phyloP scores from a whole-genome alignment of 2,113 vertebrate species.

The Grantiella picta region DNA sequence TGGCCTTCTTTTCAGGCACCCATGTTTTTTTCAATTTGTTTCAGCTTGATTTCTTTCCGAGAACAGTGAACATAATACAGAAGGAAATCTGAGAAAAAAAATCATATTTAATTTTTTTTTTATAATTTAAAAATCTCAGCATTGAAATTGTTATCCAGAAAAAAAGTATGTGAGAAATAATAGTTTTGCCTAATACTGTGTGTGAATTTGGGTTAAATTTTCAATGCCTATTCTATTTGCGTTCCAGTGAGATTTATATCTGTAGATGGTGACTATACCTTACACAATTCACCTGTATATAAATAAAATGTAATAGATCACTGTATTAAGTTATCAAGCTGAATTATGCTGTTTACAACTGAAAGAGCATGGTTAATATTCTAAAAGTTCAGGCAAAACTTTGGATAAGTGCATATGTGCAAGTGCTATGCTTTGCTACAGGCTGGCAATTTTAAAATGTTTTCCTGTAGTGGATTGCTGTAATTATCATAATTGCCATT shows the following conservation, averaged over 20 bases:
- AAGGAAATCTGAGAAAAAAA: background rate
- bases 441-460: slow-evolving; percentile 11
- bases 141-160: background rate
- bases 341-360: background rate
- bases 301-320: background rate
- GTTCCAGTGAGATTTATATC: background rate
- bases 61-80: background rate
- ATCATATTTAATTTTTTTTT: background rate
- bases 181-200: background rate
- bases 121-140: background rate
- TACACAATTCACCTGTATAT: background rate
- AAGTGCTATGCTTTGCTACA: background rate
- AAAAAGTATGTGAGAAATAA: background rate
- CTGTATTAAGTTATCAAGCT: background rate
- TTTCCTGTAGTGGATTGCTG: slow-evolving; percentile 11
- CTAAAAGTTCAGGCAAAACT: background rate
- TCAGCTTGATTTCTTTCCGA: background rate
- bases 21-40: background rate
- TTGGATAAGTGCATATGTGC: background rate
- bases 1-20: background rate
- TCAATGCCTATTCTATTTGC: background rate
- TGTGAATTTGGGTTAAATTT: background rate
- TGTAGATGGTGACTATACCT: background rate
- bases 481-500: slow-evolving; percentile 44
- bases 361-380: background rate